Percentiles rank a stretch among this genome's conserved stretches.
These are phyloP conservation scores for Lithophane semibrunnea DNA, from an alignment of 2,888 invertebrate genomes.

Conservation along the genomic window DNA sequence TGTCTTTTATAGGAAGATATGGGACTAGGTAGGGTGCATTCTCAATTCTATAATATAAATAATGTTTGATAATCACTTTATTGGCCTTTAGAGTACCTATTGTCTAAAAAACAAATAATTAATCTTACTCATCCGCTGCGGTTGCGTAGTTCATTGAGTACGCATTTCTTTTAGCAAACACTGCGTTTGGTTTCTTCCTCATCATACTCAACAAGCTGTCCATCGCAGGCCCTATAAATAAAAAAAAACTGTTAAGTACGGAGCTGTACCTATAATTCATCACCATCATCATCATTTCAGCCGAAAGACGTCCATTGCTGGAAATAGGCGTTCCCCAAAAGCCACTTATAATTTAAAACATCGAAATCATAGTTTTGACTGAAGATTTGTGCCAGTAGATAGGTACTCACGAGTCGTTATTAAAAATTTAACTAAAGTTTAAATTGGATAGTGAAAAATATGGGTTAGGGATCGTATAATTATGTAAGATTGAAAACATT, in stretches of 20 bases:
- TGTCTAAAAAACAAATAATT: neutral
- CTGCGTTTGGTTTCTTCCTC: conserved; percentile 73
- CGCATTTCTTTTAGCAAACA: conserved; percentile 71
- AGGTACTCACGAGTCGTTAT: no score
- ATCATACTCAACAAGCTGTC: conserved; percentile 74
- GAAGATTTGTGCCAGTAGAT: neutral
- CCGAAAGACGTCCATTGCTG: no score
- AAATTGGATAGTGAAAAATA: neutral
- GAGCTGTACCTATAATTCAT: neutral
- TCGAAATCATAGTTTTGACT: conserved; percentile 4
- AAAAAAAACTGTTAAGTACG: neutral
- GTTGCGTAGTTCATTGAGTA: conserved; percentile 75
- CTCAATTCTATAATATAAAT: conserved; percentile 70
- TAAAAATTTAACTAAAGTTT: neutral
- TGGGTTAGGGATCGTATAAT: neutral
- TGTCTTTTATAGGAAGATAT: conserved; percentile 80
- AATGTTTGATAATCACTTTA: neutral
- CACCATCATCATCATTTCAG: no score
- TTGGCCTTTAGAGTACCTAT: neutral
- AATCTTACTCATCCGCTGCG: conserved; percentile 78
- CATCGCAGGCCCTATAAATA: conserved; percentile 72
- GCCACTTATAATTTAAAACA: neutral
- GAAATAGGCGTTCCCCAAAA: no score
- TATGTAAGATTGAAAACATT: neutral
- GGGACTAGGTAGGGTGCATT: conserved; percentile 75